Evolutionary conservation across 35 echinoderm and acorn worm species (phyloP), one percentile per base, ranked within the genome.

Genomic region (Nesometra sesokonis): DNA sequence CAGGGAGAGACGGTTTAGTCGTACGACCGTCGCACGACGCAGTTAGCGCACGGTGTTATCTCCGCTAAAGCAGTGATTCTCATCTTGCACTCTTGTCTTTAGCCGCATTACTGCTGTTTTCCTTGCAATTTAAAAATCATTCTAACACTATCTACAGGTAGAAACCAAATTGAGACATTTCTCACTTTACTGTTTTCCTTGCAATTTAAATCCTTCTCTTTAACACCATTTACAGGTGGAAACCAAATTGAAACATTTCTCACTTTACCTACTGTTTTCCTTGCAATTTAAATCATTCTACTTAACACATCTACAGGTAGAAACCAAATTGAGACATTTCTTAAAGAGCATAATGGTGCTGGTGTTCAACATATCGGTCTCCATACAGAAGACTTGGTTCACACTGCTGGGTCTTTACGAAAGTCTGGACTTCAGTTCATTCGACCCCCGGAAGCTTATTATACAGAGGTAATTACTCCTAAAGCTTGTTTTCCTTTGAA

Each of bases 201-300:
- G n/a, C n/a, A n/a, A n/a, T n/a, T n/a, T n/a, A n/a, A n/a, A n/a
- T n/a, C n/a, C n/a, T n/a, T n/a, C n/a, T n/a, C n/a, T n/a, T n/a
- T n/a, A n/a, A n/a, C n/a, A 35, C 32, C n/a, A 33, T 37, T 37
- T 34, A 0, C 57, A 97, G 94, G 94, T 37, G 86, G 83, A 0
- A 97, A 97, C 77, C 94, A 97, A 79, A 89, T 97, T 15, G 91
- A 91, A 15, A 97, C 91, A 78, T 97, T 97, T 77, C 30, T 97
- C 0, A n/a, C n/a, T n/a, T n/a, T n/a, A n/a, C n/a, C n/a, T n/a
- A n/a, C n/a, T n/a, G n/a, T n/a, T n/a, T n/a, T n/a, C n/a, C n/a
- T n/a, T n/a, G n/a, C n/a, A n/a, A n/a, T n/a, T n/a, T n/a, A n/a
- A n/a, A n/a, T n/a, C n/a, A n/a, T n/a, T n/a, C n/a, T n/a, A n/a